Conservation (phyloP, 2,113 vertebrate genomes). For the Nematolebias whitei region DNA sequence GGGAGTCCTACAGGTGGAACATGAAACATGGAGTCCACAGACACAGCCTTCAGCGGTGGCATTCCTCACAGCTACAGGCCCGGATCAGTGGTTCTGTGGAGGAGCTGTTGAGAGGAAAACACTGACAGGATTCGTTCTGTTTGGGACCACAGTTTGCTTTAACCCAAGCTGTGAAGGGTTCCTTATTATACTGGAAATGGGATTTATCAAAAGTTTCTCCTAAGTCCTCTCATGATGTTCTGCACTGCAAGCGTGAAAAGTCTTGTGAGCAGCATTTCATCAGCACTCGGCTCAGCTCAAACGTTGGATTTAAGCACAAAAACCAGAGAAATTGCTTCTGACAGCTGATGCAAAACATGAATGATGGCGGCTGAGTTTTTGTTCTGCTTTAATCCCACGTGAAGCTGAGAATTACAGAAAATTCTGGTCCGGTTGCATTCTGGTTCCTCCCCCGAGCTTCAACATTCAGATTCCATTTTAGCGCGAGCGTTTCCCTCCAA, state of each 20-base stretch:
- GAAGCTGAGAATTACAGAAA: constrained; percentile 22
- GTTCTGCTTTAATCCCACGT: constrained; percentile 37
- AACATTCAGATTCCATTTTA: constrained; percentile 45
- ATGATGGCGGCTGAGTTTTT: constrained; percentile 27
- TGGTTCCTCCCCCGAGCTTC: constrained; percentile 38
- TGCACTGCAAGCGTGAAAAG: background rate
- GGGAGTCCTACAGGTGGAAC: constrained; percentile 55
- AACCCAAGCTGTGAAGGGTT: constrained; percentile 13
- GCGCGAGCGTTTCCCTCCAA: constrained; percentile 28
- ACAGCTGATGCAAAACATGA: constrained; percentile 53
- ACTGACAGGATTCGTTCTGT: too few relatives aligned
- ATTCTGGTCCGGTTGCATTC: constrained; percentile 4
- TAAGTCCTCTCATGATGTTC: background rate
- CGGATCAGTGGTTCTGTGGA: constrained; percentile 11
- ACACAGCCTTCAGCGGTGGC: constrained; percentile 45
- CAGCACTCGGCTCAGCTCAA: background rate
- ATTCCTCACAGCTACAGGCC: constrained; percentile 42
- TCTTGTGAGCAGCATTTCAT: constrained; percentile 2
- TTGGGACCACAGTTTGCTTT: background rate
- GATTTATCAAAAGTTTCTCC: background rate
- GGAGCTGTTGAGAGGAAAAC: too few relatives aligned
- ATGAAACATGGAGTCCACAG: constrained; percentile 36
- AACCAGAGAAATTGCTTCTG: constrained; percentile 32
- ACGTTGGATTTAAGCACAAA: constrained; percentile 15
- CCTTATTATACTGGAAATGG: background rate